Base-by-base conservation (phyloP, 2,888 invertebrate species). In the Caenorhabditis auriculariae region DNA sequence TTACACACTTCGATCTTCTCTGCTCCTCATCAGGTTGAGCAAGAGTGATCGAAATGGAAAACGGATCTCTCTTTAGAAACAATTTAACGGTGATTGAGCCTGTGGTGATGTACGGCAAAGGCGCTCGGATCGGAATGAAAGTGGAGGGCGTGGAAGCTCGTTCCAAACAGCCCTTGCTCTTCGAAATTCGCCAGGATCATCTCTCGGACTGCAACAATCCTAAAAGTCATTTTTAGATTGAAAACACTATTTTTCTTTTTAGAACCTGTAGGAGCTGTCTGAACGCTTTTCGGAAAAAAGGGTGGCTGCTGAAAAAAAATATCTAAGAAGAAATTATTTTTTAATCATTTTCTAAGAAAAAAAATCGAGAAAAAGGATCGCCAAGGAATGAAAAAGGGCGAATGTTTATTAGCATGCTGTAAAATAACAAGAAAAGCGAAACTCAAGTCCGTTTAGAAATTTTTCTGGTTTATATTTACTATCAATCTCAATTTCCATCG, bases 41-140 rank as follows among this genome's bases (percentile, higher is more conserved):
- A 12, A 17, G 5, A 45, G 9, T 51, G 29, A n/a, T 24, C 6
- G 12, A 23, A 3, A 7, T 21, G 27, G 12, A n/a, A 43, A 12
- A 12, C 9, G n/a, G 9, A 12, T n/a, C n/a, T 32, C 9, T 32
- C 35, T 32, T 32, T 9, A 12, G 94, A 75, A 96, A 95, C 83
- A 96, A 96, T 83, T 85, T 96, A 78, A 96, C 95, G 0, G 88
- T 92, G 35, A 83, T 94, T 78, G 95, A 96, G 83, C 88, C 89
- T 2, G 86, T 93, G 26, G 87, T 89, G 79, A 83, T 96, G 61
- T 87, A 87, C 54, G 94, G 91, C 0, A 88, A 89, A 79, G 92
- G 93, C 17, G 91, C 90, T 1, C 84, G 88, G 70, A 91, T 93
- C 3, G 88, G 90, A 82, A 89, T 96, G 82, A 89, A 90, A 78